Percentiles rank a stretch among this genome's conserved stretches.
Evolutionary conservation across 1,140 invertebrate genomes (phyloP).

Genomic region (Trachymyrmex septentrionalis): DNA sequence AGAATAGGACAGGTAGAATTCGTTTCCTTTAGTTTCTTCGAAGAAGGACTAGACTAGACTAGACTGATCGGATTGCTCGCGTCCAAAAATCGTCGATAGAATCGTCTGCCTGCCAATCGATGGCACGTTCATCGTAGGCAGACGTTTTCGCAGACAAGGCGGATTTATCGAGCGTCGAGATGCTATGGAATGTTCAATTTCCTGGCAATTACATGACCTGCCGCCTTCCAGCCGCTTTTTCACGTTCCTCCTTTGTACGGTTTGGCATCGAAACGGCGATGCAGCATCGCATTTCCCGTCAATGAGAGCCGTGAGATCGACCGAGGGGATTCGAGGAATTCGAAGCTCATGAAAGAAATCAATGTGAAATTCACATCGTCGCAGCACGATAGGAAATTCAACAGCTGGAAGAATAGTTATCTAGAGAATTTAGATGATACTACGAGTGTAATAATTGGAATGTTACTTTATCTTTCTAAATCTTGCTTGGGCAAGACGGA

Average conservation of each 20-base stretch:
- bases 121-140: background rate
- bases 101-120: slow-evolving; percentile 24
- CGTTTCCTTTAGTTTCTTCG: background rate
- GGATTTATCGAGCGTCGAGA: slow-evolving; percentile 63
- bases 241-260: slow-evolving; percentile 56
- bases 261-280: slow-evolving; percentile 58
- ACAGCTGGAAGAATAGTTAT: background rate
- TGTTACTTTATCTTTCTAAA: background rate
- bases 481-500: background rate
- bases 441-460: slow-evolving; percentile 1
- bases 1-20: background rate
- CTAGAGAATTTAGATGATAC: slow-evolving; percentile 37
- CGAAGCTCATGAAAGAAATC: slow-evolving; percentile 55
- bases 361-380: slow-evolving; percentile 51
- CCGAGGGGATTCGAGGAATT: slow-evolving; percentile 56
- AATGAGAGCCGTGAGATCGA: slow-evolving; percentile 42
- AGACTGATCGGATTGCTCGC: background rate
- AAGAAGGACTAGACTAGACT: background rate
- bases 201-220: slow-evolving; percentile 71
- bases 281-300: slow-evolving; percentile 61
- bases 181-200: slow-evolving; percentile 72
- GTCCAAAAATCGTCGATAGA: slow-evolving; percentile 34
- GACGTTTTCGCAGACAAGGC: slow-evolving; percentile 36
- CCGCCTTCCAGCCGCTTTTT: slow-evolving; percentile 66
- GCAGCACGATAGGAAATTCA: slow-evolving; percentile 26